Evolutionary conservation across 2,113 vertebrate species (phyloP).

Genomic region (Cichladusa arquata): DNA sequence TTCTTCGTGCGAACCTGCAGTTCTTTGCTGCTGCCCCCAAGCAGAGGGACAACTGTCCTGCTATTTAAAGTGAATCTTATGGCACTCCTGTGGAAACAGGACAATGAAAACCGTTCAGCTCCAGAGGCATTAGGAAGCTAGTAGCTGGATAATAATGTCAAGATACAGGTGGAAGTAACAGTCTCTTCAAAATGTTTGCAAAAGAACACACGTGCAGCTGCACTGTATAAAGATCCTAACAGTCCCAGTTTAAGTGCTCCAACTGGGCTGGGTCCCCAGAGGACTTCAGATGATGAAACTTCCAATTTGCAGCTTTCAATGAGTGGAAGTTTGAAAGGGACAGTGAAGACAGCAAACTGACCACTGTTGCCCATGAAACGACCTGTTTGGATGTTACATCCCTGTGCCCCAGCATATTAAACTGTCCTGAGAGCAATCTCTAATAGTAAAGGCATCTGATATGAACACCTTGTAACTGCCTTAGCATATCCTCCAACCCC

Average conservation of each 20-base stretch:
- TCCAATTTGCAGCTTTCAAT: not conserved
- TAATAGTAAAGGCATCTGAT: not conserved
- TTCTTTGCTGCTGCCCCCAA: not conserved
- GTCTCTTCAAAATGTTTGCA: not conserved
- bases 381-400: not conserved
- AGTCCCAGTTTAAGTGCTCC: not conserved
- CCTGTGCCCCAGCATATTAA: not conserved
- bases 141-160: not conserved
- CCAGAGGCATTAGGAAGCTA: not conserved
- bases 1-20: not conserved
- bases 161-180: not conserved
- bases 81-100: not conserved
- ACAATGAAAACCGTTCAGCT: not conserved
- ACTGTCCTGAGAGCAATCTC: not conserved
- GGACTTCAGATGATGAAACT: not conserved
- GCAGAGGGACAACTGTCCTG: not conserved
- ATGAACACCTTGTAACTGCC: not conserved
- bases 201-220: rapidly evolving
- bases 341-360: not conserved
- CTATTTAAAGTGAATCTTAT: not conserved
- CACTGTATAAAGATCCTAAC: not conserved
- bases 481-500: not conserved
- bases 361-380: not conserved
- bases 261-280: not conserved
- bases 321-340: not conserved